These are phyloP conservation scores for Augiades crinisus DNA, from an alignment of 2,888 invertebrate species.

Conservation along the genomic window DNA sequence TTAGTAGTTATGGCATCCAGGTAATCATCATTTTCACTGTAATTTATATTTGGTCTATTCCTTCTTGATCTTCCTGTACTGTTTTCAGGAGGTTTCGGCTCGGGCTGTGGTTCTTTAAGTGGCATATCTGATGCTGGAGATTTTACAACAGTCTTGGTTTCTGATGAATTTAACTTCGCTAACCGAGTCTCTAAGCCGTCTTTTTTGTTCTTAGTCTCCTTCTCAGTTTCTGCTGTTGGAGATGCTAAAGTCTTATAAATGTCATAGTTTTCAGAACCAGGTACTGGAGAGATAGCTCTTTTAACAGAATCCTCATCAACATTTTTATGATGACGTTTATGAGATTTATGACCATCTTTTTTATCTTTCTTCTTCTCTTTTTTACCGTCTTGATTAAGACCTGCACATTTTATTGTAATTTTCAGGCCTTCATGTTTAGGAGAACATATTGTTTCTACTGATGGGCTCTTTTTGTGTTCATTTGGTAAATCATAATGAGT, in stretches of 20 bases:
- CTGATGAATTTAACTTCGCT: constrained; percentile 59
- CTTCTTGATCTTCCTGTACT: constrained; percentile 64
- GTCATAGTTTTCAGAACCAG: constrained; percentile 74
- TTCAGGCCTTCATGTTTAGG: constrained; percentile 77
- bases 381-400: constrained; percentile 61
- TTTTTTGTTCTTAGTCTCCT: constrained; percentile 45
- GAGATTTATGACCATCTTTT: constrained; percentile 77
- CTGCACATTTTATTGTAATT: constrained; percentile 75
- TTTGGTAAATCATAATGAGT: constrained; percentile 66
- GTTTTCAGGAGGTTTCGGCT: constrained; percentile 69
- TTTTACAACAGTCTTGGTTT: constrained; percentile 40
- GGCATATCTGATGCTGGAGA: constrained; percentile 57
- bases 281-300: constrained; percentile 73
- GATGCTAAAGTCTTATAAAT: constrained; percentile 77
- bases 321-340: constrained; percentile 71
- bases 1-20: constrained; percentile 70
- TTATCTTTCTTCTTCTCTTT: constrained; percentile 73
- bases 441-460: constrained; percentile 70
- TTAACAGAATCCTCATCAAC: constrained; percentile 56
- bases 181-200: constrained; percentile 68
- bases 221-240: constrained; percentile 56
- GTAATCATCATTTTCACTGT: constrained; percentile 81
- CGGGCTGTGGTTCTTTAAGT: constrained; percentile 60
- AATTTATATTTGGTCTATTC: constrained; percentile 74
- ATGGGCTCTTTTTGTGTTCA: constrained; percentile 68